phyloP scores from a whole-genome alignment of 2,113 vertebrate genomes.

The Oxyruncus cristatus region DNA sequence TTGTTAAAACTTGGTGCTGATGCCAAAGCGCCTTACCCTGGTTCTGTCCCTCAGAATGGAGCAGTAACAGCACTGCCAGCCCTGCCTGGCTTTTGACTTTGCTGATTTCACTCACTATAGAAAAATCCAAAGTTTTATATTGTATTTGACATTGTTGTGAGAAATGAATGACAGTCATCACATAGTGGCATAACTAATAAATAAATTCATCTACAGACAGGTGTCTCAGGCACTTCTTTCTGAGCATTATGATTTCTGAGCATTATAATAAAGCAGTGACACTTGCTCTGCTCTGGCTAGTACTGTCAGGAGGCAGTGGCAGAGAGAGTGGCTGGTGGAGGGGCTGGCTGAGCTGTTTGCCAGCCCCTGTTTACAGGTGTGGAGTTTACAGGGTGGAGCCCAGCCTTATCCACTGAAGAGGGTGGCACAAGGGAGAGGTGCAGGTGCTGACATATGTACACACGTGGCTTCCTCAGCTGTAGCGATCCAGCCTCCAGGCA shows the following conservation, averaged over 20 bases:
- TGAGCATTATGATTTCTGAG: not conserved
- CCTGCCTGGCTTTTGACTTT: not conserved
- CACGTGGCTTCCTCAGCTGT: not conserved
- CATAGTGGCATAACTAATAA: not conserved
- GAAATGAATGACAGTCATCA: not conserved
- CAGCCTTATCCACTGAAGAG: not conserved
- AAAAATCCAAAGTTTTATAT: constrained; percentile 34
- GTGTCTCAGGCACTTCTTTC: not conserved
- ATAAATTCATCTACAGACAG: not conserved
- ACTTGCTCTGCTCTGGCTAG: not conserved
- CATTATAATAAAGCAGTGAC: not conserved
- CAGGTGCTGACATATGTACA: not conserved
- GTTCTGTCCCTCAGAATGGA: not conserved
- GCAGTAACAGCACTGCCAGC: not conserved
- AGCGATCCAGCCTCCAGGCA: not conserved
- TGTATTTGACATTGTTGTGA: constrained; percentile 3
- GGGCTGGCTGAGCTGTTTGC: not conserved
- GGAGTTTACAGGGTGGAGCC: not conserved
- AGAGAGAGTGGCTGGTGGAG: not conserved
- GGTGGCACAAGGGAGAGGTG: not conserved
- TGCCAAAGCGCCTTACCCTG: constrained; percentile 49
- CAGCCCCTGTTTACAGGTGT: not conserved
- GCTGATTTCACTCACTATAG: not conserved
- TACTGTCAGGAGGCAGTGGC: not conserved
- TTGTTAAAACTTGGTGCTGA: constrained; percentile 59